phyloP scores from a whole-genome alignment of 2,797 vertebrate genomes.

The Heliangelus exortis region DNA sequence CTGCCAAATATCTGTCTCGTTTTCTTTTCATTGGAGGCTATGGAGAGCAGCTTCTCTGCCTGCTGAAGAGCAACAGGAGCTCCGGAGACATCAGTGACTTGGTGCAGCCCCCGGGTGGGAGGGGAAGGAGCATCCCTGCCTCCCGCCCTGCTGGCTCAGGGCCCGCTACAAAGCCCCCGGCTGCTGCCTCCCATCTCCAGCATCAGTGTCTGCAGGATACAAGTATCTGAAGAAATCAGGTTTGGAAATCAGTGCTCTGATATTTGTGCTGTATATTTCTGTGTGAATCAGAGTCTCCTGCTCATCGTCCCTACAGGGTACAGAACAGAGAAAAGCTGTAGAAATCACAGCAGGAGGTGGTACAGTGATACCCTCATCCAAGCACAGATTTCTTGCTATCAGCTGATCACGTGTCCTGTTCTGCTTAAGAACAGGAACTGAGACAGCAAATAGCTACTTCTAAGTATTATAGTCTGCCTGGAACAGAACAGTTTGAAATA shows the following conservation, averaged over 20 bases:
- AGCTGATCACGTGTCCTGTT: background rate
- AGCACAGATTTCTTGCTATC: background rate
- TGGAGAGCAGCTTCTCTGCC: background rate
- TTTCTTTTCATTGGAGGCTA: background rate
- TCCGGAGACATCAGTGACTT: rapidly evolving
- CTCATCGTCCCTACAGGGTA: background rate
- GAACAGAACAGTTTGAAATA: background rate
- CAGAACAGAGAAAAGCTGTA: rapidly evolving
- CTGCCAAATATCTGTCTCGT: background rate
- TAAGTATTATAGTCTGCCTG: background rate
- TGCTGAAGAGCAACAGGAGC: background rate
- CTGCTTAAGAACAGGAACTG: background rate
- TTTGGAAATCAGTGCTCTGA: background rate
- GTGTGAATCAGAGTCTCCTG: background rate
- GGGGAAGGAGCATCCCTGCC: too few relatives aligned
- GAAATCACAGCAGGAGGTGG: rapidly evolving
- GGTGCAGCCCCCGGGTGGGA: background rate
- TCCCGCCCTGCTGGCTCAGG: rapidly evolving
- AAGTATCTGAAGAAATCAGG: rapidly evolving
- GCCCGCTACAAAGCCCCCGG: rapidly evolving
- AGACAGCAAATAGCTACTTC: background rate
- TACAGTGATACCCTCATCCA: rapidly evolving
- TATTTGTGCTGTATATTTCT: background rate
- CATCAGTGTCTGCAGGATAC: background rate
- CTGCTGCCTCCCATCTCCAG: background rate